Percentiles rank a stretch among this genome's conserved stretches.
These are phyloP conservation scores for Lasioglossum leucozonium DNA, from an alignment of 2,888 invertebrate species.

Conservation along the genomic window DNA sequence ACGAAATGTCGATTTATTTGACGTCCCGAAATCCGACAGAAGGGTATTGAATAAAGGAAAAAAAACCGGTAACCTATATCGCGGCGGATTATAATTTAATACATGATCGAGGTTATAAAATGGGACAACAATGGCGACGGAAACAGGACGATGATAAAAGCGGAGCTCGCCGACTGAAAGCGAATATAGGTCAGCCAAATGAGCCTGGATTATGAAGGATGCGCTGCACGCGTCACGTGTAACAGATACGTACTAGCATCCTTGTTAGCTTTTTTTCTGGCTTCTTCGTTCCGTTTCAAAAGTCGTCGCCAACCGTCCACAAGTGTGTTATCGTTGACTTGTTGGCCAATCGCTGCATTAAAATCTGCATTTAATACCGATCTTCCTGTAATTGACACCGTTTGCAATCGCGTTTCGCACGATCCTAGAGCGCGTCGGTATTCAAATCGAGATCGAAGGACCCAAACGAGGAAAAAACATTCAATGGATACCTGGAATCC, in stretches of 20 bases:
- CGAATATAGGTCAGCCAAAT: slow-evolving; percentile 59
- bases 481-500: slow-evolving; percentile 31
- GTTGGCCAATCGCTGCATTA: neutral
- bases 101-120: slow-evolving; percentile 21
- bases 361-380: neutral
- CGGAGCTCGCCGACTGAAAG: slow-evolving; percentile 13
- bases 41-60: neutral
- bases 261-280: neutral
- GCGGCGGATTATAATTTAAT: slow-evolving; percentile 2
- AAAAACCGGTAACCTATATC: neutral
- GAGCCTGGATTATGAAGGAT: slow-evolving; percentile 56
- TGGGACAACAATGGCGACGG: slow-evolving; percentile 27
- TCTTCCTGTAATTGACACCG: slow-evolving; percentile 1
- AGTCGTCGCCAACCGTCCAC: neutral
- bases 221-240: slow-evolving; percentile 32
- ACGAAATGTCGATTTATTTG: neutral
- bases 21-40: neutral
- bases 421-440: slow-evolving; percentile 9
- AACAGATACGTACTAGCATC: slow-evolving; percentile 22
- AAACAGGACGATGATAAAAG: slow-evolving; percentile 40
- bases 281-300: neutral
- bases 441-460: slow-evolving; percentile 42
- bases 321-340: neutral
- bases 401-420: neutral
- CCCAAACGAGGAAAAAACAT: slow-evolving; percentile 4